A percentile compares a stretch with the other conserved stretches of the same genome.
phyloP scores from a whole-genome alignment of 1,140 invertebrate genomes.

The Wiebesia pumilae region DNA sequence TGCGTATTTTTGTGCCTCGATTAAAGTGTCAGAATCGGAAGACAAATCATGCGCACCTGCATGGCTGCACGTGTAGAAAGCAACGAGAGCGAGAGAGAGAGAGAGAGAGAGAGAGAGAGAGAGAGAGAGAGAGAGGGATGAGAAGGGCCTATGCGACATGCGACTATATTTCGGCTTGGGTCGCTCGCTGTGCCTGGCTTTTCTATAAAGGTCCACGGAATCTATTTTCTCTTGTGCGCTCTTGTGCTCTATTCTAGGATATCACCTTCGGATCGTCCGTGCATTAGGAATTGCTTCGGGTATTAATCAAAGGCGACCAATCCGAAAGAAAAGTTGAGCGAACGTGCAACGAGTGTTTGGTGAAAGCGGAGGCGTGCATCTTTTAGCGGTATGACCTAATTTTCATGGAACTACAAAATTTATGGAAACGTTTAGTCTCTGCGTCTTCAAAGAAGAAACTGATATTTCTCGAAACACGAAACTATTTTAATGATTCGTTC shows the following conservation, averaged over 20 bases:
- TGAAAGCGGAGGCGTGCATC: background rate
- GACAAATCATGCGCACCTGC: constrained; percentile 46
- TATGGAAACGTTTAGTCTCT: constrained; percentile 19
- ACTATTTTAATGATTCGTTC: constrained; percentile 22
- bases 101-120: no score
- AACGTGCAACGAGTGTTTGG: background rate
- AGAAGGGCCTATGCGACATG: background rate
- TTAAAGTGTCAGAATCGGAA: constrained; percentile 40
- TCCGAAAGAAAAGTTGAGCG: constrained; percentile 19
- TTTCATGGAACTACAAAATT: background rate
- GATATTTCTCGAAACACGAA: background rate
- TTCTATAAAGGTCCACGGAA: background rate
- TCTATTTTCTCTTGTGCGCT: constrained; percentile 30
- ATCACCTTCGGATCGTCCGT: background rate
- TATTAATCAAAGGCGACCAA: background rate
- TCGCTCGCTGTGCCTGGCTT: background rate
- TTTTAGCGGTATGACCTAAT: background rate
- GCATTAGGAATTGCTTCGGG: constrained; percentile 6
- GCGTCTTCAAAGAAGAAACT: constrained; percentile 1
- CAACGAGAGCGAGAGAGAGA: background rate
- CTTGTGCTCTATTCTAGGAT: constrained; percentile 36
- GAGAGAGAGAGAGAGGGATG: background rate
- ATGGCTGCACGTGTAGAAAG: background rate
- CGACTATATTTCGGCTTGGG: background rate
- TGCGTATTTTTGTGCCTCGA: constrained; percentile 37